Base-by-base conservation (phyloP, 2,797 vertebrate genomes). In the Syndactyla subalaris region DNA sequence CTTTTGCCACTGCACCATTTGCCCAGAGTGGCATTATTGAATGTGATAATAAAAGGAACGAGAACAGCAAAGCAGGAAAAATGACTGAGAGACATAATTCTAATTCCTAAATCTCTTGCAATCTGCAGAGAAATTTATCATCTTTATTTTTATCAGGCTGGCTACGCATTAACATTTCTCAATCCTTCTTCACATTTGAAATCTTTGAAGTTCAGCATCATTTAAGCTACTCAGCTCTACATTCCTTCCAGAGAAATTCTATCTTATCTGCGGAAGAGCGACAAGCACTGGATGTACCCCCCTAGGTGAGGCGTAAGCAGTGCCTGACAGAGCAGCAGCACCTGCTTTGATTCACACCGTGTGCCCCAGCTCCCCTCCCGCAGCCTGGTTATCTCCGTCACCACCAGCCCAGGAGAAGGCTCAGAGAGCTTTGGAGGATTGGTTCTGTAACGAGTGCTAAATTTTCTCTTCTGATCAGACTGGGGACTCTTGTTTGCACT, bases 221-320 rank as follows among this genome's bases (percentile, higher is more conserved):
- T 89, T 95, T 96, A 94, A 94, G 82, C 92, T 83, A 68, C 92
- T 92, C 29, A 1, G 61, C 58, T 92, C 91, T 71, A 51, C 58
- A 68, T 89, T 96, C 94, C 91, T 96, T 95, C 94, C 91, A 87
- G 93, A 89, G 93, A 95, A 97, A 95, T 97, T 65, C 59, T 59
- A 49, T 76, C 77, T 79, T 81, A 92, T 91, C 92, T 93, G 15
- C 46, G 92, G 78, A 75, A 58, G 59, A 95, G 85, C 90, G 96
- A 78, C 96, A 97, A 97, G 85, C 57, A 23, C 24, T 80, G 92
- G 92, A 94, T 96, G 66, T 27, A 52, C 71, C 63, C 20, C 70
- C 22, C 87, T 24, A 77, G 10, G 34, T 63, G 89, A 88, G 80
- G 72, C 43, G 87, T 80, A 49, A 58, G 78, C 74, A 23, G 58